Base-by-base conservation (phyloP, 2,113 vertebrate genomes). In the Atlantisia rogersi region DNA sequence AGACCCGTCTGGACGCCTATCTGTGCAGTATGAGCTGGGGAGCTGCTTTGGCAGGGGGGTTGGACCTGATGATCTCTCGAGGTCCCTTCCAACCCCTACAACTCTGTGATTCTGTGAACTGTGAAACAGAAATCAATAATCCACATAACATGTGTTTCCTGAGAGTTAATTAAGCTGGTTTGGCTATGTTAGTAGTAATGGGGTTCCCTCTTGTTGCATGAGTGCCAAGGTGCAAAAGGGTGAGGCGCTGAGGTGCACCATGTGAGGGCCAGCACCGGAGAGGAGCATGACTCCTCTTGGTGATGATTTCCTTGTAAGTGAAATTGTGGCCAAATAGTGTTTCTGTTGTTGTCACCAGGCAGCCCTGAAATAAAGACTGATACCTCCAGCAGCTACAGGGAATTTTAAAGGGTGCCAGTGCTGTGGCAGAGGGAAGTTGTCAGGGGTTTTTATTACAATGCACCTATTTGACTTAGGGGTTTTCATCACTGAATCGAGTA, bases 181-280 rank as follows among this genome's bases (percentile, higher is more conserved):
- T 10, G 59, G n/a, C 17, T 39, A 32, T 17, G 32, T 21, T 13
- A 13, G 37, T 16, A 20, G 10, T 26, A 26, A 17, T 9, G 10
- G 32, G 15, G 35, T 75, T 85, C 17, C n/a, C 28, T 50, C 26
- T 25, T 9, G 1, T 56, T 65, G 50, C 19, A 6, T 4, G 1
- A 26, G 59, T 1, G 7, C n/a, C 14, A 5, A 28, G n/a, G 2
- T 2, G 0, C 15, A 60, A 6, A 14, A 9, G 52, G 29, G 35
- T n/a, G 42, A 10, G 6, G 10, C 1, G 3, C 83, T 50, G 70
- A 5, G 31, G 21, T 21, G 50, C 48, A 10, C 26, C 50, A 5
- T 32, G 3, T 16, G 2, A 9, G 42, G 82, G 58, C 22, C 42
- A 8, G 11, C 14, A 11, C 58, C 21, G 20, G n/a, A 40, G 62